Conservation (phyloP, 2,113 vertebrate species). For the Formicarius rufipectus region DNA sequence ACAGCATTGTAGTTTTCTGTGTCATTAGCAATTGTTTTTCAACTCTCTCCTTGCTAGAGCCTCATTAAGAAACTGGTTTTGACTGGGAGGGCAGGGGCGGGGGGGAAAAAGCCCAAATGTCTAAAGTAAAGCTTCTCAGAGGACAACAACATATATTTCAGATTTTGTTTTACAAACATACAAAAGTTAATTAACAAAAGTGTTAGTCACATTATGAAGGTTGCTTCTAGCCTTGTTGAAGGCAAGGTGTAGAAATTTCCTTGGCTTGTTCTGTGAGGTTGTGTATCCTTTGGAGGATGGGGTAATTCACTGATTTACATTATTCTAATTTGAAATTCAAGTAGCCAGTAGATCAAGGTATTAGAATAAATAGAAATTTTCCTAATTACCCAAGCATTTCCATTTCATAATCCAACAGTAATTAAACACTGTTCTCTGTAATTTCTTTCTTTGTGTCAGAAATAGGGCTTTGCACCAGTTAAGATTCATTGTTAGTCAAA, state of each 20-base stretch:
- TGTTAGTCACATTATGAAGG: neutral
- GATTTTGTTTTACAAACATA: neutral
- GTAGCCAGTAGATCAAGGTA: neutral
- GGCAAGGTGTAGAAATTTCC: neutral
- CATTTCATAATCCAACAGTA: neutral
- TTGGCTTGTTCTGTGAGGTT: neutral
- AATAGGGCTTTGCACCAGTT: neutral
- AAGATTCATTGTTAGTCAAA: neutral
- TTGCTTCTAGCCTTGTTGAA: neutral
- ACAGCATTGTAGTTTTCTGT: neutral
- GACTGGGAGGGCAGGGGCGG: no score
- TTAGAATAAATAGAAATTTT: neutral
- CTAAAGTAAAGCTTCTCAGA: neutral
- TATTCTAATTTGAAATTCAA: neutral
- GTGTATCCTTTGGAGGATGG: fast-evolving
- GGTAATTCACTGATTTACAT: neutral
- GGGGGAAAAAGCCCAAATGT: neutral
- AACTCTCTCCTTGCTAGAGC: neutral
- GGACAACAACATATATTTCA: neutral
- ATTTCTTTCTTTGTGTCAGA: neutral
- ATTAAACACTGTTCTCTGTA: neutral
- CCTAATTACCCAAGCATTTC: neutral
- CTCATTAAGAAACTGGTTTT: neutral
- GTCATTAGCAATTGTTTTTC: neutral
- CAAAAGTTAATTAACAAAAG: neutral